phyloP scores from a whole-genome alignment of 2,797 vertebrate species.

The Fistularia tabacaria region DNA sequence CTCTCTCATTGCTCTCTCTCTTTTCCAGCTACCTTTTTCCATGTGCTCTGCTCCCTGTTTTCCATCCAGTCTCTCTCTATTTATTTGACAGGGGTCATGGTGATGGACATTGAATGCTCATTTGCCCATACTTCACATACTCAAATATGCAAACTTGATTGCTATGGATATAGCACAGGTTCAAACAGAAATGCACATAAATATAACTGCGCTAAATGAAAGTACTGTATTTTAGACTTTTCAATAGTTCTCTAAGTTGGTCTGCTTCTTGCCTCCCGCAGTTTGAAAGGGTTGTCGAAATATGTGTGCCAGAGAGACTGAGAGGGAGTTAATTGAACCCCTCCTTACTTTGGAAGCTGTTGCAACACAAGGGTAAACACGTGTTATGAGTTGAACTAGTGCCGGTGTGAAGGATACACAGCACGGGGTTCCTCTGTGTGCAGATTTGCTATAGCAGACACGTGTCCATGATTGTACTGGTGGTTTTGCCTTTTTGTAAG shows the following conservation, averaged over 20 bases:
- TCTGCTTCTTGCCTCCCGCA: constrained; percentile 52
- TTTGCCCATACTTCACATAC: constrained; percentile 40
- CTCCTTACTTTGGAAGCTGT: constrained; percentile 44
- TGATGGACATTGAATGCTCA: constrained; percentile 60
- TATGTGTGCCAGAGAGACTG: constrained; percentile 21
- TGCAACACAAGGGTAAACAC: constrained; percentile 48
- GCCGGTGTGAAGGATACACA: constrained; percentile 56
- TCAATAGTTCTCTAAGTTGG: constrained; percentile 27
- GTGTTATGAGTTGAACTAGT: constrained; percentile 60
- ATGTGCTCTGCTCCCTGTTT: constrained; percentile 59
- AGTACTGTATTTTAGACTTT: constrained; percentile 54
- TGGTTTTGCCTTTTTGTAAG: constrained; percentile 22
- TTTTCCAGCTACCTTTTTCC: constrained; percentile 52
- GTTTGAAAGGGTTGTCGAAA: constrained; percentile 36
- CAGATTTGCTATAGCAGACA: constrained; percentile 10
- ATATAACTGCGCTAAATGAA: constrained; percentile 37
- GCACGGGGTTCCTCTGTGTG: constrained; percentile 19
- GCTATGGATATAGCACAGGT: constrained; percentile 48
- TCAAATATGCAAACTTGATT: constrained; percentile 31
- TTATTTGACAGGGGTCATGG: constrained; percentile 63
- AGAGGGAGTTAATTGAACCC: constrained; percentile 48
- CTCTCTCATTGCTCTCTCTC: constrained; percentile 2
- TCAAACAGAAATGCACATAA: constrained; percentile 45
- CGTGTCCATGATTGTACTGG: constrained; percentile 15
- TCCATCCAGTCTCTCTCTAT: constrained; percentile 60